Base-by-base conservation (phyloP, 2,113 vertebrate species). In the Aegithalos caudatus region DNA sequence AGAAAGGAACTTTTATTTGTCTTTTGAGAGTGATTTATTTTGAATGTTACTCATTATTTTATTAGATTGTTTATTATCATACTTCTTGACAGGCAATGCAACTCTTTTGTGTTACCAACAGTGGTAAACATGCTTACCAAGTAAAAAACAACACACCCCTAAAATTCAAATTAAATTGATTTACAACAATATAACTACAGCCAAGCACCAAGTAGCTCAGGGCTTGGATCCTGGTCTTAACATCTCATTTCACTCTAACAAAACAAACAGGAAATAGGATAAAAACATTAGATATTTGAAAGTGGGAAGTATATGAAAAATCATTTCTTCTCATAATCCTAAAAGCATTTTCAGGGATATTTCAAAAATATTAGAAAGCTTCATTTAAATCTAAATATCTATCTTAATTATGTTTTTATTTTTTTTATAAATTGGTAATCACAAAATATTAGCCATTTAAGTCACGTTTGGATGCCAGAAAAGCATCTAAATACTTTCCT, bases 371-470 rank as follows among this genome's bases (percentile, higher is more conserved):
- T 96, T 97, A 97, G 96, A 98, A 98, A 98, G 97, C 93, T 97
- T 97, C 95, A 94, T 98, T 98, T 98, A 98, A 98, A 98, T 98
- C 98, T 98, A 98, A 98, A 97, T 97, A 98, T 97, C 96, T 97
- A 98, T 97, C 97, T 97, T 97, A 97, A 87, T 91, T 90, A 96
- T 51, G 76, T 71, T 89, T 92, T 94, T 81, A 10, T 60, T 56
- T 50, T 88, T 88, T 95, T 97, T 97, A 98, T 97, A 98, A 98
- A 98, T 96, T 19, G 95, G 81, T 97, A 97, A 95, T 97, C 97
- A 98, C 96, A 98, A 98, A 98, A 98, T 98, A 98, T 77, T 98
- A 97, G 94, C 94, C 96, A 97, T 97, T 96, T 96, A 97, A 97
- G 70, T 97, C 94, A 74, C 94, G 95, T 84, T 94, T 88, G 94